phyloP scores from a whole-genome alignment of 2,113 vertebrate genomes.

The Varanus salvator region DNA sequence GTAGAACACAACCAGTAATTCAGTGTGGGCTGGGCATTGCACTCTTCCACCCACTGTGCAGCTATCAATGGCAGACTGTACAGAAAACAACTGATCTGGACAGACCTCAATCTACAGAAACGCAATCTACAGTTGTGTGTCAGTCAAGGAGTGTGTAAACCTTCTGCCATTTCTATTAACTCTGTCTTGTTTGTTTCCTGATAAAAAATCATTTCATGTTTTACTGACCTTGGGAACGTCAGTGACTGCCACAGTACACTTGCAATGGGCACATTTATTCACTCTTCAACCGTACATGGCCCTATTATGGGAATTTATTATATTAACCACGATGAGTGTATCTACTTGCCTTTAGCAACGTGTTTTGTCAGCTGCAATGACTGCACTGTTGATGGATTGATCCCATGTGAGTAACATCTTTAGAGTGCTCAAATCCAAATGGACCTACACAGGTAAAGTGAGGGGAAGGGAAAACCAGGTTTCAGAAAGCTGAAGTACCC shows the following conservation, averaged over 20 bases:
- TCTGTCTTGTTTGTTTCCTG: conserved; percentile 9
- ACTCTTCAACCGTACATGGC: neutral
- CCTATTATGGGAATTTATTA: neutral
- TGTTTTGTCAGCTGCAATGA: conserved; percentile 11
- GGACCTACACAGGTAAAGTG: neutral
- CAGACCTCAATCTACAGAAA: conserved; percentile 12
- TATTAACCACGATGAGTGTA: neutral
- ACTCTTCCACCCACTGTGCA: too few relatives aligned
- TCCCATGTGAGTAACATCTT: neutral
- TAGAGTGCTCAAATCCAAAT: neutral
- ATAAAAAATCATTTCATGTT: conserved; percentile 14
- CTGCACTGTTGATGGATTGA: neutral
- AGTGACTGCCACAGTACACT: neutral
- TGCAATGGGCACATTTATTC: conserved; percentile 17
- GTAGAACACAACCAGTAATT: neutral
- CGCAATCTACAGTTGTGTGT: conserved; percentile 3
- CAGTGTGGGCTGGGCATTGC: neutral
- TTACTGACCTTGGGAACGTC: conserved; percentile 15
- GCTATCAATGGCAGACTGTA: neutral
- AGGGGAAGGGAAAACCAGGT: rapidly evolving
- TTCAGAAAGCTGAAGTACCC: conserved; percentile 2
- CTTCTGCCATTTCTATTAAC: conserved; percentile 9
- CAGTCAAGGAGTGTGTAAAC: conserved; percentile 3
- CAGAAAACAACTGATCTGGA: neutral
- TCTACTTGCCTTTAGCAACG: neutral